Evolutionary conservation across 2,888 invertebrate genomes (phyloP), one percentile per base, ranked within the genome.

Genomic region (Lycophotia porphyrea): DNA sequence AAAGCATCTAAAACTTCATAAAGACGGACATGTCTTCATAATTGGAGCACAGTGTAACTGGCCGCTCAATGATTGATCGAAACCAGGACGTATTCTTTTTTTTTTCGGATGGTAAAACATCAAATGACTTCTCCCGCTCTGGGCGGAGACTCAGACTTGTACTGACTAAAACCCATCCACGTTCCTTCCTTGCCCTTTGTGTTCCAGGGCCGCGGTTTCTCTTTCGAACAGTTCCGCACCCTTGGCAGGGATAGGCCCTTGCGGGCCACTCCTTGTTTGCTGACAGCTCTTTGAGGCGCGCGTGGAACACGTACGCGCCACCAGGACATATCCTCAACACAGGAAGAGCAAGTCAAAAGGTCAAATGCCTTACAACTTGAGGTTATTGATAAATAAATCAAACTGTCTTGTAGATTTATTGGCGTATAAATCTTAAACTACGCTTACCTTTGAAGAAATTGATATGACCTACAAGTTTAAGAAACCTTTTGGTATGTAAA

Each of bases 331-430:
- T 42, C 34, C 5, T 2, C 34, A 55, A 63, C 55, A 39, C 18
- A 55, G 61, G 44, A 71, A 52, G 27, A 27, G 11, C 15, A 55
- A n/a, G 66, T 55, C 34, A 9, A 4, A 55, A 71, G 68, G 77
- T 70, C 63, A 72, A 72, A 44, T 11, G 18, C 69, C 58, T 52
- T 55, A 21, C 64, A n/a, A 15, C 18, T 78, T 60, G 9, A 65
- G 34, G 71, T 67, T 79, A 74, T 74, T 76, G 58, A 58, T 60
- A 49, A 36, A 74, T 80, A 76, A 83, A 83, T 80, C 80, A 71
- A 77, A 76, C 39, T 42, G 64, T 8, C 72, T 31, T 13, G 36
- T 61, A 71, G 71, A 82, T 76, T 76, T 83, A 83, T 76, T 67
- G 55, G 52, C 27, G 55, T 76, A 64, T 80, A 72, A 74, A 79